A percentile compares a stretch with the other conserved stretches of the same genome.
These are phyloP conservation scores for Eurystomus gularis DNA, from an alignment of 2,113 vertebrate species.

Conservation along the genomic window DNA sequence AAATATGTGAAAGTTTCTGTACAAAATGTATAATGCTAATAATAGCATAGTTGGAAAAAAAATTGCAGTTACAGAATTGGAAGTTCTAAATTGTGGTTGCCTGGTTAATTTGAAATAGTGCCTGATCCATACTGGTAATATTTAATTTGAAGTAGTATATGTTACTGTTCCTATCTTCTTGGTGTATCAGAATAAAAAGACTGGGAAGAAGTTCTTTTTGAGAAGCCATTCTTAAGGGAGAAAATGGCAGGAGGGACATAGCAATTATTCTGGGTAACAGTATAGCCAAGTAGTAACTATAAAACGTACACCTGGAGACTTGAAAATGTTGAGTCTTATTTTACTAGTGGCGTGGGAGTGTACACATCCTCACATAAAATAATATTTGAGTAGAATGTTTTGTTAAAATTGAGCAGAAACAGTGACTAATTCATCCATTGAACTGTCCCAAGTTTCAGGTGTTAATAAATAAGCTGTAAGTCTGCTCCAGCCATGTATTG, in stretches of 20 bases:
- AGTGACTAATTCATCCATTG: not conserved
- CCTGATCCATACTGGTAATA: not conserved
- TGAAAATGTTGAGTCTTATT: not conserved
- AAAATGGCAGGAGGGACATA: not conserved
- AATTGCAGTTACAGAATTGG: not conserved
- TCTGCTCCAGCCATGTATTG: not conserved
- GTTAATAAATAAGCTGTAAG: not conserved
- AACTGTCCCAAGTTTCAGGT: not conserved
- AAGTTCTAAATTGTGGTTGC: not conserved
- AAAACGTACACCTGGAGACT: not conserved
- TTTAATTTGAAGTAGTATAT: not conserved
- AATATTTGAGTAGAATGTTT: not conserved
- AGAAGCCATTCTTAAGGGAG: not conserved
- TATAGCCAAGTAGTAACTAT: not conserved
- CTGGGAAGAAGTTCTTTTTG: not conserved
- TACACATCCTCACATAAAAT: not conserved
- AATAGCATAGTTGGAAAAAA: not conserved
- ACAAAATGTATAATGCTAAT: not conserved
- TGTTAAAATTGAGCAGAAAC: not conserved
- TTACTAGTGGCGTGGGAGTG: not conserved
- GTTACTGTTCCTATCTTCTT: not conserved
- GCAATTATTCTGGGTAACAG: not conserved
- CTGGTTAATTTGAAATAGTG: not conserved
- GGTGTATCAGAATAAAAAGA: not conserved
- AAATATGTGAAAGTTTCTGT: not conserved